Conservation (phyloP, 2,113 vertebrate species). For the Alethe castanea region DNA sequence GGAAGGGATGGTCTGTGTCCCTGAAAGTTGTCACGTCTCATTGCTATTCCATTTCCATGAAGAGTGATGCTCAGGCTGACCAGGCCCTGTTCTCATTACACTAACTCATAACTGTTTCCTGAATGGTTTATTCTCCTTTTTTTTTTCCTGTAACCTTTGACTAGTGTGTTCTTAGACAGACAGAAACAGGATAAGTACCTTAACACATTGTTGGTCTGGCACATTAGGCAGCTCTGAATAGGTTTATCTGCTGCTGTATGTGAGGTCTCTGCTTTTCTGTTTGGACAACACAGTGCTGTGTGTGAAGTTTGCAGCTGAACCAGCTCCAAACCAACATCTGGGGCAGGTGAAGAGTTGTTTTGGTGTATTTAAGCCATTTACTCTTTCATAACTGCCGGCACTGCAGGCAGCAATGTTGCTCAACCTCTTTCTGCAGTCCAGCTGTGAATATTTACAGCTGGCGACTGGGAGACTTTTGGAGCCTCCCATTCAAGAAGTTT, state of each 20-base stretch:
- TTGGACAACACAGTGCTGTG: background rate
- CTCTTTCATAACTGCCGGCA: background rate
- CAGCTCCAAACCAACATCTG: background rate
- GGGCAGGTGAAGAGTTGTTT: background rate
- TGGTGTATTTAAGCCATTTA: background rate
- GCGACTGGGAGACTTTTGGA: background rate
- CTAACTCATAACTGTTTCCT: rapidly evolving
- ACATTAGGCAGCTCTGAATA: rapidly evolving
- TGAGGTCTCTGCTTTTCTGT: background rate
- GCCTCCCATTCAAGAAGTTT: background rate
- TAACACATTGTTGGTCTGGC: background rate
- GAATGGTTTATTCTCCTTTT: background rate
- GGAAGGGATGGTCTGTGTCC: background rate
- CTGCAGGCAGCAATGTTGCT: background rate
- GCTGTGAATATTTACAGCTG: background rate
- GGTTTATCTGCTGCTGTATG: background rate
- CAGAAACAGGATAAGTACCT: background rate
- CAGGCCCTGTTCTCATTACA: background rate
- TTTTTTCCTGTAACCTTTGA: background rate
- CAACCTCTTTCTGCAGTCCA: background rate
- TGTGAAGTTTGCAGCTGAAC: background rate
- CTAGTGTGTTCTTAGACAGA: background rate
- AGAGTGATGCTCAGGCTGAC: rapidly evolving
- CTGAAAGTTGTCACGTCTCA: rapidly evolving
- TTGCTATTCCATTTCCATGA: rapidly evolving